Base-by-base conservation (phyloP, 2,888 invertebrate genomes). In the Drosophila neonasuta region DNA sequence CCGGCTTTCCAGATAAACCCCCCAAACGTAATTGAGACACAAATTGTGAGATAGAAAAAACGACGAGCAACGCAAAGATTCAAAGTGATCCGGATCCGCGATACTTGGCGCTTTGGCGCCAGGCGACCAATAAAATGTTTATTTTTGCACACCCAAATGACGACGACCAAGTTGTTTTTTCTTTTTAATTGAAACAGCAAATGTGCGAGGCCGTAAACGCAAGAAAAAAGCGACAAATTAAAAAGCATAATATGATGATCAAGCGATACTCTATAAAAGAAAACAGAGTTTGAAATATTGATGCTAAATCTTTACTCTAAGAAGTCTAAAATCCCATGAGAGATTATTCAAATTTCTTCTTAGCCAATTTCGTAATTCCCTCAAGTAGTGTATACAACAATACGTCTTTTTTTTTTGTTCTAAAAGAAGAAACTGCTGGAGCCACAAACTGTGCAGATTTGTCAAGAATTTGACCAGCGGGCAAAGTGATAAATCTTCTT, bases 71-170 rank as follows among this genome's bases (percentile, higher is more conserved):
- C 57, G 41, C 30, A 54, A 51, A 65, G 57, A 69, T 74, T 52
- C 60, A 57, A 61, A 63, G 67, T 65, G 62, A 73, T 63, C 41
- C 48, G 62, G 59, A 65, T 24, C 24, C 50, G 50, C 64, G 54
- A 36, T 29, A 74, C 57, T 62, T 64, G 41, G 36, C 54, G 67
- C 49, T 48, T 65, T 80, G 81, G 82, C 85, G 85, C 74, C 86
- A 85, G 52, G 82, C 69, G 62, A 59, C 64, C 79, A 85, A 81
- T 85, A 81, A 81, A 79, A 82, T 81, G 68, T 74, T 85, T 78
- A 79, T 81, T 81, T 81, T 79, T 57, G 79, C 82, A 70, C 80
- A 78, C 68, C 54, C 61, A 75, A 66, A 68, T 48, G 52, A 52
- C 55, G 62, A 62, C 68, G 67, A 77, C 59, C 70, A 75, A 79